A percentile compares a stretch with the other conserved stretches of the same genome.
Conservation (phyloP, 2,113 vertebrate species). For the Hystrix brachyura region DNA sequence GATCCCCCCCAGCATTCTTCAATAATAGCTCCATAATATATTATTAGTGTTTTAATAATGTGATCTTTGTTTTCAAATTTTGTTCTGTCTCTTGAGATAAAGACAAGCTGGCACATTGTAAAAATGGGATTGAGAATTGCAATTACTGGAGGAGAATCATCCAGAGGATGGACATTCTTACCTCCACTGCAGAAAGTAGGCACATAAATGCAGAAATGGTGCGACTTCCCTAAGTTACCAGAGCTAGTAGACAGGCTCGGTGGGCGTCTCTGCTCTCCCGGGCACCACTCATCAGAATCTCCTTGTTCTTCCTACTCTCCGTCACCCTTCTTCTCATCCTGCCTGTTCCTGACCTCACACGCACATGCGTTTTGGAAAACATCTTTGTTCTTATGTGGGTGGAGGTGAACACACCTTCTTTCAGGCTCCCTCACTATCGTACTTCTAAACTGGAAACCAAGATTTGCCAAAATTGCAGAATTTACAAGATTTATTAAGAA, state of each 20-base stretch:
- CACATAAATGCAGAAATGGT: neutral
- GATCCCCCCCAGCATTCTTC: neutral
- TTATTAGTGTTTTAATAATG: conserved; percentile 45
- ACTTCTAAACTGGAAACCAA: conserved; percentile 20
- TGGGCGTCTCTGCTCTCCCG: no score
- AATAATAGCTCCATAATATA: conserved; percentile 37
- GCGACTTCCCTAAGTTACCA: neutral
- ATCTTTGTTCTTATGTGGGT: neutral
- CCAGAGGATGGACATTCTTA: neutral
- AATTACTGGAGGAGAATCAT: neutral
- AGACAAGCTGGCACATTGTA: neutral
- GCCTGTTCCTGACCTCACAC: neutral
- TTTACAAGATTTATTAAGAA: neutral
- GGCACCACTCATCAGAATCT: fast-evolving
- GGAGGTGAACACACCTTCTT: neutral
- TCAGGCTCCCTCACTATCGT: neutral
- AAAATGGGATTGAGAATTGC: neutral
- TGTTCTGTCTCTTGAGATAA: neutral
- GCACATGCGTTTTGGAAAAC: neutral
- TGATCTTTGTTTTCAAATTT: conserved; percentile 49
- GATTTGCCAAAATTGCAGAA: neutral
- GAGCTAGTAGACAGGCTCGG: neutral
- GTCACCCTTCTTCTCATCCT: neutral
- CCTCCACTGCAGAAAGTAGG: neutral
- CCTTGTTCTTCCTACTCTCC: neutral